phyloP scores from a whole-genome alignment of 2,113 vertebrate species.

The Grammomys dolichurus region DNA sequence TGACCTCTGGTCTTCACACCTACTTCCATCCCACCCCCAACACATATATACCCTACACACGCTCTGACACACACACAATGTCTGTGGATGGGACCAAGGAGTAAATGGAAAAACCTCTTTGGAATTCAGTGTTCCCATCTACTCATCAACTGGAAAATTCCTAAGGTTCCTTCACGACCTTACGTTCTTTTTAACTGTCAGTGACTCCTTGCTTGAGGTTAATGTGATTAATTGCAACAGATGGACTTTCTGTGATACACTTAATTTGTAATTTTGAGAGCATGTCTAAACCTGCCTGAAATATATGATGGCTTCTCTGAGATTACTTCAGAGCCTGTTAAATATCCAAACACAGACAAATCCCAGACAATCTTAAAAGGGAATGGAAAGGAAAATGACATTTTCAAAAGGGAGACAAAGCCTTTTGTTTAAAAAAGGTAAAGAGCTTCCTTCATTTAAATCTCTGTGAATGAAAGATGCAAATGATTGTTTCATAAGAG shows the following conservation, averaged over 20 bases:
- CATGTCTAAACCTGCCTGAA: constrained; percentile 50
- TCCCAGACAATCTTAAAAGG: constrained; percentile 54
- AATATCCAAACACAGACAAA: constrained; percentile 53
- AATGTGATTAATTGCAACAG: constrained; percentile 53
- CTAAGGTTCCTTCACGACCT: constrained; percentile 1
- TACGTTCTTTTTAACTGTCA: constrained; percentile 32
- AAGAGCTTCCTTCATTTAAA: constrained; percentile 25
- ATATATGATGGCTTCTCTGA: constrained; percentile 47
- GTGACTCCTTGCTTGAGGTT: constrained; percentile 44
- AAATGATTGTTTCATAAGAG: constrained; percentile 10
- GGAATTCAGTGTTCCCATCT: background rate
- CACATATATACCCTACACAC: background rate
- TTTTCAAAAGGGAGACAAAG: constrained; percentile 42
- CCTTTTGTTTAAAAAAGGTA: background rate
- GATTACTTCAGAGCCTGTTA: constrained; percentile 58
- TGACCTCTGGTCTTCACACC: accelerated
- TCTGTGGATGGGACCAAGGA: background rate
- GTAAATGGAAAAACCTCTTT: background rate
- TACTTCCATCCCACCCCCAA: background rate
- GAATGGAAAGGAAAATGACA: background rate
- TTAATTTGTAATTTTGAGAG: constrained; percentile 65
- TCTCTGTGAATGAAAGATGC: constrained; percentile 28
- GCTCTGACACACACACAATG: background rate
- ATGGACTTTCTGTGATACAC: constrained; percentile 57
- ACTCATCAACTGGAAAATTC: background rate